These are phyloP conservation scores for Sorex araneus DNA, from an alignment of 2,113 vertebrate genomes.

Conservation along the genomic window DNA sequence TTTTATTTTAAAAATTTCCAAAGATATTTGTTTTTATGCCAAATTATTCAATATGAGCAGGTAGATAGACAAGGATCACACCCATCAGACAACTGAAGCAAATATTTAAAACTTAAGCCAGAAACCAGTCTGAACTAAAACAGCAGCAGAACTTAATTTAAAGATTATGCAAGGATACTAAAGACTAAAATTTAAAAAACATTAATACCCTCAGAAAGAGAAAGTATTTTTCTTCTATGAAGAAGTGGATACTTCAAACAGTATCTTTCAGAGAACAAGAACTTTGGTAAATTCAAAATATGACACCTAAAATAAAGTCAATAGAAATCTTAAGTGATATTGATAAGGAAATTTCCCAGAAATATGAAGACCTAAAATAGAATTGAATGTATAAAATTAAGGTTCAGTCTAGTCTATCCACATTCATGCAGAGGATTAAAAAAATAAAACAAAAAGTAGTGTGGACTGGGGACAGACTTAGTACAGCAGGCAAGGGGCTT, in stretches of 20 bases:
- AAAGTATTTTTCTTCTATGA: neutral
- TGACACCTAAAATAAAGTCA: neutral
- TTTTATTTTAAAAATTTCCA: neutral
- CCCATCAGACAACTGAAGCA: neutral
- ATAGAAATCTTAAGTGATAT: conserved; percentile 3
- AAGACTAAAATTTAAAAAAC: conserved; percentile 12
- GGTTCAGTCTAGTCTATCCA: neutral
- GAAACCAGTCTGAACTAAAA: neutral
- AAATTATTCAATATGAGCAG: neutral
- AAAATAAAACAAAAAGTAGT: neutral
- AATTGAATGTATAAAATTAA: neutral
- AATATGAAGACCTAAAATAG: neutral
- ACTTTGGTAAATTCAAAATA: neutral
- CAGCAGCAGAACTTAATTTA: neutral
- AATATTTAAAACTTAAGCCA: neutral
- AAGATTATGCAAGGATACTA: neutral
- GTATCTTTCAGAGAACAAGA: neutral
- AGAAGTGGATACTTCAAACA: neutral
- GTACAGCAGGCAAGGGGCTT: no score
- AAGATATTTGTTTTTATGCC: neutral
- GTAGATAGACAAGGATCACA: neutral
- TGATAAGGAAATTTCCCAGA: neutral
- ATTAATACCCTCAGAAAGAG: conserved; percentile 13
- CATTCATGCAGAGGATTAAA: neutral
- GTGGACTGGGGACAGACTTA: neutral